These are phyloP conservation scores for Anhinga rufa DNA, from an alignment of 2,113 vertebrate species.

Conservation along the genomic window DNA sequence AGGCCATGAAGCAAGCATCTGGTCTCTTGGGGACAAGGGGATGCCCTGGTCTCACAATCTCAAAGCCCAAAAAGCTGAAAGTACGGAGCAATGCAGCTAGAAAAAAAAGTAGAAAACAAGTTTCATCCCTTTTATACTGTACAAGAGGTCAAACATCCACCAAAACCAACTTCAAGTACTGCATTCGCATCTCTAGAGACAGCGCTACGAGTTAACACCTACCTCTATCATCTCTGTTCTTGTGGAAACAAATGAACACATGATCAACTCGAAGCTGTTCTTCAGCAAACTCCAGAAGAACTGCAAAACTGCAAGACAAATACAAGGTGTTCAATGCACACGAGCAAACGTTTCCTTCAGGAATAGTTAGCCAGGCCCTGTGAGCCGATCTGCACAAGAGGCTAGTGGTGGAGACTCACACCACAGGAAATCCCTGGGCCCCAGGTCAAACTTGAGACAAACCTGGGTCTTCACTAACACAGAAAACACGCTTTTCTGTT, in stretches of 20 bases:
- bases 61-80: slow-evolving; percentile 99
- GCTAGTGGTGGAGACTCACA: background rate
- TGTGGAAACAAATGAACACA: slow-evolving; percentile 96
- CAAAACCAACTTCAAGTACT: background rate
- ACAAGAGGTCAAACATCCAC: too few relatives aligned
- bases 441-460: background rate
- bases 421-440: background rate
- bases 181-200: too few relatives aligned
- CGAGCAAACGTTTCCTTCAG: background rate
- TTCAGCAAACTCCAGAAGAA: slow-evolving; percentile 94
- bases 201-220: background rate
- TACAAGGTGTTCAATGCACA: background rate
- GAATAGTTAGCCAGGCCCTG: rapidly evolving
- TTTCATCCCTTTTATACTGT: background rate
- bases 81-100: slow-evolving; percentile 89
- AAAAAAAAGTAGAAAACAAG: background rate
- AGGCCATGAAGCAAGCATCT: slow-evolving; percentile 99
- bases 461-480: too few relatives aligned
- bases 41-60: slow-evolving; percentile 99
- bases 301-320: slow-evolving; percentile 79
- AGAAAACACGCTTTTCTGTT: background rate
- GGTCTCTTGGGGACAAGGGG: slow-evolving; percentile 96
- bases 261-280: slow-evolving; percentile 90
- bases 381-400: background rate
- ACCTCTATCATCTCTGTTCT: slow-evolving; percentile 95